These are phyloP conservation scores for Vulpes vulpes DNA, from an alignment of 2,113 vertebrate genomes.

Conservation along the genomic window DNA sequence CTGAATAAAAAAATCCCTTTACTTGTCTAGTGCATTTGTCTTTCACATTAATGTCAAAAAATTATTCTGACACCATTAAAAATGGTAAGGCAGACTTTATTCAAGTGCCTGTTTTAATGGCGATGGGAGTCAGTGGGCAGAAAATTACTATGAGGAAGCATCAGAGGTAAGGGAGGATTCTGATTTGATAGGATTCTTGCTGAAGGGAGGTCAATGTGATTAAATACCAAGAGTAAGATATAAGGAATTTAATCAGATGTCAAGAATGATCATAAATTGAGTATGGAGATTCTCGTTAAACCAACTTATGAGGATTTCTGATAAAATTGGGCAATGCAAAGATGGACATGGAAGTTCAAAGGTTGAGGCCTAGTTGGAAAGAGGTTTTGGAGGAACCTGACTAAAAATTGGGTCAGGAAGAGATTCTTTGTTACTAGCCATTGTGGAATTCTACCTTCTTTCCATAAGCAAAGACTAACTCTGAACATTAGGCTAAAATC, in stretches of 20 bases:
- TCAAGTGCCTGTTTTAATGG: not conserved
- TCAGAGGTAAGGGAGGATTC: not conserved
- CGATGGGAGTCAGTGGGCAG: not conserved
- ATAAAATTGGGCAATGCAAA: constrained; percentile 8
- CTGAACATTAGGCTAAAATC: not conserved
- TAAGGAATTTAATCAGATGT: not conserved
- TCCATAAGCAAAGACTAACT: not conserved
- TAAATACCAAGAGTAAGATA: not conserved
- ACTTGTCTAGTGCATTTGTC: not conserved
- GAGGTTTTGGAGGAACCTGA: not conserved
- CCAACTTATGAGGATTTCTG: not conserved
- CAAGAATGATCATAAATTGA: not conserved
- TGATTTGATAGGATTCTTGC: not conserved
- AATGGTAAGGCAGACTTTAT: not conserved
- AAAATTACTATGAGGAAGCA: not conserved
- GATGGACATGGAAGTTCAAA: not conserved
- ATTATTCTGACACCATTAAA: not conserved
- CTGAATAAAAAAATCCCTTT: not conserved
- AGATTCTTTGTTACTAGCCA: not conserved
- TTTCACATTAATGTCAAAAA: constrained; percentile 4
- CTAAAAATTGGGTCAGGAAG: not conserved
- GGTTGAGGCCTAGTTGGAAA: not conserved
- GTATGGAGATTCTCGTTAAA: not conserved
- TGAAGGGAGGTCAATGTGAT: not conserved
- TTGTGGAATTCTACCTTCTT: constrained; percentile 5